Evolutionary conservation across 2,113 vertebrate genomes (phyloP), one percentile per base, ranked within the genome.

Genomic region (Brachyhypopomus gauderio): DNA sequence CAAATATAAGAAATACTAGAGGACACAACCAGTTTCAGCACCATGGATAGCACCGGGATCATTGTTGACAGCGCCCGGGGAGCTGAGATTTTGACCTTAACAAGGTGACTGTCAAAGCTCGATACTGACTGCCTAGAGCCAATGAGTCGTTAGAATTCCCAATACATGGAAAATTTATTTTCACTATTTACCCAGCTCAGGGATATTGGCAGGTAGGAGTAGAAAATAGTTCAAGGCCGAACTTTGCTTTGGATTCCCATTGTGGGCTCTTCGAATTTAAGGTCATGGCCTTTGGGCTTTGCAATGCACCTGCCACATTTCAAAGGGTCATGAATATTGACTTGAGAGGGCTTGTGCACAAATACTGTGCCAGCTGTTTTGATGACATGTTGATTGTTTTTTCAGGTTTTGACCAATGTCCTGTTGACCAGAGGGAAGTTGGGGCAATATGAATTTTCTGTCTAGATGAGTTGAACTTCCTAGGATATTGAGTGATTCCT

Each of bases 361-460:
- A 77, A 2, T 45, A 19, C 4, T 78, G 62, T 59, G 66, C 69
- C 0, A 78, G 85, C 1, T 83, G 84, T 11, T 25, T 85, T 0
- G 81, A 88, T 9, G 69, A 85, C 36, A 84, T 84, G 38, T 73
- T 85, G 4, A 45, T 81, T 1, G 48, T 78, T 12, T 85, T 62
- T 0, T 60, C 82, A 11, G 79, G 75, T 4, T 79, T 81, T 62
- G 12, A 73, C 0, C 75, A 85, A 8, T 73, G 85, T 9, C 25
- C 80, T 1, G 0, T 34, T 1, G 75, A 87, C 8, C 66, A 83
- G 14, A 60, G 23, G 3, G 60, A 78, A 9, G 70, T 45, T 75
- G 9, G 41, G 56, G 9, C 76, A 85, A 75, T 85, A 70, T 48
- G 59, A 85, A 52, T 85, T 85, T 45, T 52, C 9, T 85, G 75